A percentile compares a stretch with the other conserved stretches of the same genome.
These are phyloP conservation scores for Mionectes macconnelli DNA, from an alignment of 2,113 vertebrate species.

Conservation along the genomic window DNA sequence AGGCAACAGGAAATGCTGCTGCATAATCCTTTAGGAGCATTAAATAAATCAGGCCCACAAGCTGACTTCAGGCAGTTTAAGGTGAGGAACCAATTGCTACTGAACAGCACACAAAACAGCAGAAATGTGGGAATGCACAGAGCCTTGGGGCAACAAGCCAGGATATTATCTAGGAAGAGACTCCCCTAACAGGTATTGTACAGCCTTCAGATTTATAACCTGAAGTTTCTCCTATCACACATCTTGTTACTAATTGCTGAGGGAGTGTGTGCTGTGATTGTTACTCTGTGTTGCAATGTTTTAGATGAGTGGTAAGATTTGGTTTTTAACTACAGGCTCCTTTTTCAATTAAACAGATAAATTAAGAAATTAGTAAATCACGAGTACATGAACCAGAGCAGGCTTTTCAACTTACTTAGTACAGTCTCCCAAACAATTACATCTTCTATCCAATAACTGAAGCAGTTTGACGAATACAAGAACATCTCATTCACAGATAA, in stretches of 20 bases:
- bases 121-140: accelerated
- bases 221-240: neutral
- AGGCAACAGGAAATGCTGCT: neutral
- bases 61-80: neutral
- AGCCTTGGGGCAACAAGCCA: neutral
- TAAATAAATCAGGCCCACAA: neutral
- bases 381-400: accelerated
- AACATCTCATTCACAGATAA: neutral
- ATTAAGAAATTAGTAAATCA: neutral
- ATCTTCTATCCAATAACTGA: neutral
- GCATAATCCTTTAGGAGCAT: neutral
- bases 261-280: neutral
- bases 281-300: neutral
- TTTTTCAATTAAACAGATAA: neutral
- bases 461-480: neutral
- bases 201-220: neutral
- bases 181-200: neutral
- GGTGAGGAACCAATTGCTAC: neutral
- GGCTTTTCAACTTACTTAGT: neutral
- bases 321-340: neutral
- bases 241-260: neutral
- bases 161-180: neutral
- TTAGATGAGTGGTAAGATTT: neutral
- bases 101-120: accelerated
- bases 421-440: neutral